A percentile compares a stretch with the other conserved stretches of the same genome.
These are phyloP conservation scores for Pammene fasciana DNA, from an alignment of 2,888 invertebrate species.

Conservation along the genomic window DNA sequence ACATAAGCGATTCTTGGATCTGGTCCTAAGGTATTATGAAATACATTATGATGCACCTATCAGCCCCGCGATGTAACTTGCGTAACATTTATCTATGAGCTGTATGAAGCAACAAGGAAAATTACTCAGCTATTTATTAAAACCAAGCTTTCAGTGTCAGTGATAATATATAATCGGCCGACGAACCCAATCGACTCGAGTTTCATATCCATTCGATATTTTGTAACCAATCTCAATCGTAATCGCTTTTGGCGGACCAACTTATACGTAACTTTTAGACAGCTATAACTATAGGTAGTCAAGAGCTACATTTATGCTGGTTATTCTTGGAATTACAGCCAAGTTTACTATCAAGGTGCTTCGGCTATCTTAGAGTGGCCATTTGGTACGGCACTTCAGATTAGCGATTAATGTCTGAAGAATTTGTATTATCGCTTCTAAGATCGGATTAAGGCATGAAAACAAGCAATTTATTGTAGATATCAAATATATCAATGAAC, in stretches of 20 bases:
- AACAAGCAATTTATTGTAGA: slow-evolving; percentile 11
- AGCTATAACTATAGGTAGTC: not conserved
- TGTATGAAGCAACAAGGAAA: slow-evolving; percentile 36
- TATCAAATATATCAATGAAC: not conserved
- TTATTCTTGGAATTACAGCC: not conserved
- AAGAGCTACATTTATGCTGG: not conserved
- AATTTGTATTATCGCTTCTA: slow-evolving; percentile 28
- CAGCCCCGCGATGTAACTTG: slow-evolving; percentile 16
- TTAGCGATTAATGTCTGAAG: slow-evolving; percentile 42
- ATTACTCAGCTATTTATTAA: slow-evolving; percentile 36
- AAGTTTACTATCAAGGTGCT: slow-evolving; percentile 80
- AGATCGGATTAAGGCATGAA: slow-evolving; percentile 25
- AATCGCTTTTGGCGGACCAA: not conserved
- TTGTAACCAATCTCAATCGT: slow-evolving; percentile 49
- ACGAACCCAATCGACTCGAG: slow-evolving; percentile 66
- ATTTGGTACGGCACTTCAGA: slow-evolving; percentile 50
- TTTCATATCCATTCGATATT: slow-evolving; percentile 59
- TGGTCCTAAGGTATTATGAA: no score
- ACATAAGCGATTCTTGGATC: not conserved
- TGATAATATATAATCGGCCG: slow-evolving; percentile 63
- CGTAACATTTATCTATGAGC: slow-evolving; percentile 19
- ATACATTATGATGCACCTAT: not conserved
- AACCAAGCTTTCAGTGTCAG: slow-evolving; percentile 69
- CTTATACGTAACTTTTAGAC: not conserved
- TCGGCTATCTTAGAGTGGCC: slow-evolving; percentile 52